A percentile compares a stretch with the other conserved stretches of the same genome.
These are phyloP conservation scores for Hyaena hyaena DNA, from an alignment of 2,113 vertebrate species.

Conservation along the genomic window DNA sequence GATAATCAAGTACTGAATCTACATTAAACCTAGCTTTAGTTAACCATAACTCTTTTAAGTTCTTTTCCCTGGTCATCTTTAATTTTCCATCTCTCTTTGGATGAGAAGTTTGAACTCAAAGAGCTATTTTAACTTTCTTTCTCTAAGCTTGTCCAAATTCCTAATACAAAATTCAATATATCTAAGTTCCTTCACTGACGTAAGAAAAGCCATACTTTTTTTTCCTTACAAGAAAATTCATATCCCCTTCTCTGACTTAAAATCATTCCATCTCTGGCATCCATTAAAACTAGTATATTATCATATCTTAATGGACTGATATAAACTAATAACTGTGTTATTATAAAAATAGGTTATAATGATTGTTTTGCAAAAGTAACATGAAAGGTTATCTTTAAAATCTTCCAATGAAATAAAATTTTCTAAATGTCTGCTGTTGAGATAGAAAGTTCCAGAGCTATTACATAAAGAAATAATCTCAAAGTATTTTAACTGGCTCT, in stretches of 20 bases:
- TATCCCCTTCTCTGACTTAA: background rate
- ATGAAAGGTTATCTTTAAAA: slow-evolving; percentile 12
- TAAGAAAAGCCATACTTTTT: background rate
- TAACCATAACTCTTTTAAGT: background rate
- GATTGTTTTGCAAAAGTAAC: background rate
- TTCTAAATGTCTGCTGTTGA: background rate
- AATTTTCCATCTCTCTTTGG: background rate
- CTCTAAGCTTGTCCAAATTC: background rate
- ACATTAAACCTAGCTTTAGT: background rate
- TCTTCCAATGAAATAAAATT: background rate
- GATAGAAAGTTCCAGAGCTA: background rate
- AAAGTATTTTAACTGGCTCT: background rate
- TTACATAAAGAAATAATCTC: background rate
- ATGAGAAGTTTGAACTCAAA: background rate
- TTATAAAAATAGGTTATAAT: background rate
- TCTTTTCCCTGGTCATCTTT: background rate
- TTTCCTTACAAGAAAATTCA: background rate
- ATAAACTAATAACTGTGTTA: background rate
- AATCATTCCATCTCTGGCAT: background rate
- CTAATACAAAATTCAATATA: background rate
- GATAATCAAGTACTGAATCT: background rate
- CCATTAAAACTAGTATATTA: background rate
- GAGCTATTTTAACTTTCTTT: background rate
- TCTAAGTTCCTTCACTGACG: background rate
- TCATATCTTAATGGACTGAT: background rate